phyloP scores from a whole-genome alignment of 2,113 vertebrate genomes.

The Corythoichthys intestinalis region DNA sequence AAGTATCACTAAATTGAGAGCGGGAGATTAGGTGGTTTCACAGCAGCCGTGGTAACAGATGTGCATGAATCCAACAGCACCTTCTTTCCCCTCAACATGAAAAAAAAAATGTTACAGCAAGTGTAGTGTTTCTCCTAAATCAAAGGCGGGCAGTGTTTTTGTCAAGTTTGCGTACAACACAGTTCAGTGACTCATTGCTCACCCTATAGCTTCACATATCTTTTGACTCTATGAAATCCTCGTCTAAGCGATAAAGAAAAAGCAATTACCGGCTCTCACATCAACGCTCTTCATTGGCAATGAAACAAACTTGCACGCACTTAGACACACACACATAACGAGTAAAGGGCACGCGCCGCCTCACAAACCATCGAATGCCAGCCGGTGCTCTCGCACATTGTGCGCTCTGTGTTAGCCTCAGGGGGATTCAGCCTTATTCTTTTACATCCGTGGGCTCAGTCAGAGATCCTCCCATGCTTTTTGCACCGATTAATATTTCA shows the following conservation, averaged over 20 bases:
- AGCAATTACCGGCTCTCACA: slow-evolving; percentile 49
- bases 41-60: slow-evolving; percentile 10
- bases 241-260: slow-evolving; percentile 38
- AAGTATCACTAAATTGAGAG: slow-evolving; percentile 16
- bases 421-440: slow-evolving; percentile 43
- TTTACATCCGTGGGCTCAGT: slow-evolving; percentile 31
- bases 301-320: slow-evolving; percentile 26
- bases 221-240: slow-evolving; percentile 25
- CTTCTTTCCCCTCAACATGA: slow-evolving; percentile 16
- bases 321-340: neutral
- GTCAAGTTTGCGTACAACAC: neutral
- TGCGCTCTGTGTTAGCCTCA: slow-evolving; percentile 20
- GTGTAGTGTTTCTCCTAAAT: slow-evolving; percentile 21
- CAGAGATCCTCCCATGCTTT: slow-evolving; percentile 40
- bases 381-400: slow-evolving; percentile 15
- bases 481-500: slow-evolving; percentile 55
- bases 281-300: slow-evolving; percentile 40
- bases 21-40: slow-evolving; percentile 5
- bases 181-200: neutral
- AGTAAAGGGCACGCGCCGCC: slow-evolving; percentile 35
- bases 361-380: slow-evolving; percentile 7
- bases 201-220: slow-evolving; percentile 20
- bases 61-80: slow-evolving; percentile 11
- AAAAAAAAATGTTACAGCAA: slow-evolving; percentile 26
- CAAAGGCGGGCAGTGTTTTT: slow-evolving; percentile 14